phyloP scores from a whole-genome alignment of 2,113 vertebrate genomes.

The Coracopsis vasa region DNA sequence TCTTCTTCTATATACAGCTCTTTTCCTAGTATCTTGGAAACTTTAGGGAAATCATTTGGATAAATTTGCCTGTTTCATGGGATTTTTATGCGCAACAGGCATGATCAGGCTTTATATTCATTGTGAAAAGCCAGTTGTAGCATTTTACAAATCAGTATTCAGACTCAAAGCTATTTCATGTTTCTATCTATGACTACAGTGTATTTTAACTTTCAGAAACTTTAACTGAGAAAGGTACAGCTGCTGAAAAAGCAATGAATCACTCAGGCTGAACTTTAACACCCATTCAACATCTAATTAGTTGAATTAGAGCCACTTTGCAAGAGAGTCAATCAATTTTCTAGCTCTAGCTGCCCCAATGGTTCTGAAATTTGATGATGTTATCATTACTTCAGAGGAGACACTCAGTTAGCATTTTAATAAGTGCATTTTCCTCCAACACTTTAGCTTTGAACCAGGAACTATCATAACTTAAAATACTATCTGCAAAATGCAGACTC shows the following conservation, averaged over 20 bases:
- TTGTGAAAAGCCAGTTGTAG: neutral
- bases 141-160: conserved; percentile 31
- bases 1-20: neutral
- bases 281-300: conserved; percentile 77
- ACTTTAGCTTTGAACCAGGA: conserved; percentile 17
- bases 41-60: neutral
- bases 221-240: conserved; percentile 68
- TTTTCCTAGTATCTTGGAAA: neutral
- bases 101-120: neutral
- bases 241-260: conserved; percentile 69
- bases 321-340: conserved; percentile 76
- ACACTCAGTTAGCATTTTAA: conserved; percentile 72
- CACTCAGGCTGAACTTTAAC: conserved; percentile 73
- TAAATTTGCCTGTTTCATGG: neutral
- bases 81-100: neutral
- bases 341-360: conserved; percentile 67
- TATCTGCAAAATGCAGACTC: conserved; percentile 57
- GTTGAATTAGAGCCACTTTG: conserved; percentile 72
- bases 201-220: conserved; percentile 59
- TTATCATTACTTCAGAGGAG: conserved; percentile 74
- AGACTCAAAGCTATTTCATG: neutral
- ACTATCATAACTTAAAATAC: conserved; percentile 55
- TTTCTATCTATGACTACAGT: conserved; percentile 4
- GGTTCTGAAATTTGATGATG: conserved; percentile 78
- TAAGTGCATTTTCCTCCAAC: conserved; percentile 56